Conservation (phyloP, 2,888 invertebrate species). For the Andrena bucephala region DNA sequence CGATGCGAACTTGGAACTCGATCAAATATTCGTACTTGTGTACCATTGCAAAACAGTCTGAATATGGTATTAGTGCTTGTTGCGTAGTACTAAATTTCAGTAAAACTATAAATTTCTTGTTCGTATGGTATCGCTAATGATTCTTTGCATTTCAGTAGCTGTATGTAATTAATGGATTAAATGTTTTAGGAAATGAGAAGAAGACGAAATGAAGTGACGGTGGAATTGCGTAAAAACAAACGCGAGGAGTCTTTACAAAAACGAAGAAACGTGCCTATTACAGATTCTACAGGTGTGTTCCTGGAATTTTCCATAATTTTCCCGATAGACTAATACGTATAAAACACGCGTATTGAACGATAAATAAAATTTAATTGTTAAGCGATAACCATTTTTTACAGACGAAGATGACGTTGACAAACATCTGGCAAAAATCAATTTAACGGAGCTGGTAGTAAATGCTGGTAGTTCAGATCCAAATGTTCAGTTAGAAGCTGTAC, state of each 20-base stretch:
- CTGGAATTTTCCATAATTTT: not conserved
- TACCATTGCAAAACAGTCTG: not conserved
- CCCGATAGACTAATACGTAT: not conserved
- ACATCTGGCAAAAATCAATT: slow-evolving; percentile 89
- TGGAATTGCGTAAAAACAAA: slow-evolving; percentile 99
- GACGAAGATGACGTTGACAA: slow-evolving; percentile 92
- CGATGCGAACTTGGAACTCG: not conserved
- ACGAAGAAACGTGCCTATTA: slow-evolving; percentile 96
- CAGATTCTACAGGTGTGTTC: slow-evolving; percentile 90
- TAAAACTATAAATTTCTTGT: not conserved
- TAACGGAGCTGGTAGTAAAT: slow-evolving; percentile 94
- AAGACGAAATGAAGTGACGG: slow-evolving; percentile 97
- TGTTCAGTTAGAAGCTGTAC: slow-evolving; percentile 95
- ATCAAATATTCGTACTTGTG: too few species aligned
- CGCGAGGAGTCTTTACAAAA: slow-evolving; percentile 98
- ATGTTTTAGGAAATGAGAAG: slow-evolving; percentile 95
- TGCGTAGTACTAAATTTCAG: not conserved
- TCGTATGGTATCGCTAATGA: not conserved
- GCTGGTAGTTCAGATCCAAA: slow-evolving; percentile 93
- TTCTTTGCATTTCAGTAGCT: not conserved
- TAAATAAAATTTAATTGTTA: not conserved
- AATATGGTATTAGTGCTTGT: not conserved
- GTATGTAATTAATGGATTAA: not conserved
- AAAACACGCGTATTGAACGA: not conserved
- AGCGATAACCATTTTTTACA: slow-evolving; percentile 58